Evolutionary conservation across 2,797 vertebrate species (phyloP), one percentile per base, ranked within the genome.

Genomic region (Australoheros facetus): DNA sequence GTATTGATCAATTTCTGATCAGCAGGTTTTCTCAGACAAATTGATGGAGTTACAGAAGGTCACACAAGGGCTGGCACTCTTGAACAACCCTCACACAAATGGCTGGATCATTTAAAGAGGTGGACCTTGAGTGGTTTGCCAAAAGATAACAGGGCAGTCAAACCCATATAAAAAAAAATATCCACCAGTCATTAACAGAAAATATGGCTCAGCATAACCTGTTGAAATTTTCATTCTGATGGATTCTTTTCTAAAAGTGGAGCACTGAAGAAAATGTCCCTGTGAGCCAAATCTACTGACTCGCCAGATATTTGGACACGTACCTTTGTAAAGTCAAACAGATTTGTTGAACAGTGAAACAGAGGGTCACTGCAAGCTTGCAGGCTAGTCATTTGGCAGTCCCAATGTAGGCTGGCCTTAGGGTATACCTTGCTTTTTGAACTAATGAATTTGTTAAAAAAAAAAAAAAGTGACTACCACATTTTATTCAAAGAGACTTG

Each of bases 1-100:
- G 30, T 62, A 78, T 80, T 76, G 82, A 64, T 86, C 77, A 53
- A 87, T 90, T 4, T 30, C 81, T 86, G 79, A 84, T 85, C 87
- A 79, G 82, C 86, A 66, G 59, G 82, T 30, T 2, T 70, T 53
- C 39, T 71, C 71, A 85, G 71, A 80, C 59, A 78, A 42, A 69
- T 69, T 17, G 26, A 73, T 54, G 56, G n/a, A 57, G 75, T 80
- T 4, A 17, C 37, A 73, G 42, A 21, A 32, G 4, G 13, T 23
- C 26, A 14, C 23, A 48, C 48, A 79, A 11, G 9, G n/a, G n/a
- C 42, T 51, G 64, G 19, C 45, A 45, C 55, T 64, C 32, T 21
- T 23, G 70, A 59, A 79, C 7, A 28, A 60, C 53, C 77, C 32
- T 32, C 62, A n/a, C 45, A 69, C 34, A 69, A 17, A 69, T 48